phyloP scores from a whole-genome alignment of 2,797 vertebrate genomes.

The Varecia variegata region DNA sequence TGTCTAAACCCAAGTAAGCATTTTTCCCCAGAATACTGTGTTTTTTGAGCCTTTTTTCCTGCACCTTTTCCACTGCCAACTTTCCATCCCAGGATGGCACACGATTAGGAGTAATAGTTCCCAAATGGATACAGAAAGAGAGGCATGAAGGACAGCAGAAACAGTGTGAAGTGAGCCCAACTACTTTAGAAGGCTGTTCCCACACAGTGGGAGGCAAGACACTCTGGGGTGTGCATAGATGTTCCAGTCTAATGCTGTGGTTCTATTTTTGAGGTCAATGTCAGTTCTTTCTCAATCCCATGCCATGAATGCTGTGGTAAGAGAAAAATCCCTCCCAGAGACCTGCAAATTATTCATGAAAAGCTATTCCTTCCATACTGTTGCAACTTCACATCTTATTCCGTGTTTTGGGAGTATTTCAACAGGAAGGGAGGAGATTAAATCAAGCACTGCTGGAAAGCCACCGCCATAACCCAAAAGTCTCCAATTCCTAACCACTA shows the following conservation, averaged over 20 bases:
- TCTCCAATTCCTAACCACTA: neutral
- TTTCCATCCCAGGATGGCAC: neutral
- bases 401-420: neutral
- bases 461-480: neutral
- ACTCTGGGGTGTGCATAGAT: neutral
- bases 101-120: neutral
- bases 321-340: conserved; percentile 30
- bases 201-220: neutral
- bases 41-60: neutral
- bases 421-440: neutral
- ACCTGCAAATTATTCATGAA: neutral
- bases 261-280: neutral
- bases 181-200: neutral
- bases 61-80: neutral
- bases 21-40: neutral
- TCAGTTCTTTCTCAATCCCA: conserved; percentile 39
- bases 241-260: neutral
- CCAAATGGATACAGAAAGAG: neutral
- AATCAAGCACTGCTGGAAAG: neutral
- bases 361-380: neutral
- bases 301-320: neutral
- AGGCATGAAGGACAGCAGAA: neutral
- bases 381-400: neutral
- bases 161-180: neutral
- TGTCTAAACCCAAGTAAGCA: neutral